Percentiles rank a stretch among this genome's conserved stretches.
Evolutionary conservation across 2,888 invertebrate genomes (phyloP).

Genomic region (Lampropteryx suffumata): DNA sequence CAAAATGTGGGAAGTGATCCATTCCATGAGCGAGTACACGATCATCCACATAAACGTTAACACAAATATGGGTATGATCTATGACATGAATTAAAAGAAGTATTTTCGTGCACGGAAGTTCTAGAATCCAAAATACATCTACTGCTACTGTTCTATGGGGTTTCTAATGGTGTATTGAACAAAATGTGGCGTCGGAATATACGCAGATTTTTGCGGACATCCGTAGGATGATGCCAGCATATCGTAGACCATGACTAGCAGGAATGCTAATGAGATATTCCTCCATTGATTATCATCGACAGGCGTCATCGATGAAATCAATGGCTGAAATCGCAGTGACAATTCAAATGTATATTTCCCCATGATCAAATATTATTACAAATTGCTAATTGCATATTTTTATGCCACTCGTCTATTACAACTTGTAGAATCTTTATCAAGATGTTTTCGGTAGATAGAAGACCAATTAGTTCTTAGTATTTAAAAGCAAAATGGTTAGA

Average conservation of each 20-base stretch:
- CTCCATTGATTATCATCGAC: conserved; percentile 42
- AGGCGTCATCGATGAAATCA: conserved; percentile 27
- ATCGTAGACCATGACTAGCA: conserved; percentile 47
- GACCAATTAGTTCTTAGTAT: conserved; percentile 13
- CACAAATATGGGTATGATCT: conserved; percentile 41
- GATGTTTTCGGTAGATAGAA: not conserved
- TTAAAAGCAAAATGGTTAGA: conserved; percentile 31
- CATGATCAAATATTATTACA: conserved; percentile 34
- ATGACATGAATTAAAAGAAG: conserved; percentile 26
- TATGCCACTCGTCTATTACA: not conserved
- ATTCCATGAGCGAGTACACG: conserved; percentile 21
- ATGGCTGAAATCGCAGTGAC: conserved; percentile 28
- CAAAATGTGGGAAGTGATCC: conserved; percentile 22
- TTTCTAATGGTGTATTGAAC: conserved; percentile 29
- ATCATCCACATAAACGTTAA: conserved; percentile 39
- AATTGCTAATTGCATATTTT: not conserved
- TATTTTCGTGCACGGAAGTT: conserved; percentile 45
- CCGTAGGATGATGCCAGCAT: conserved; percentile 38
- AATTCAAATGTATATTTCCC: conserved; percentile 36
- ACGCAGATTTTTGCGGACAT: conserved; percentile 43
- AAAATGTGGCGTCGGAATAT: conserved; percentile 33
- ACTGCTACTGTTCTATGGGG: conserved; percentile 30
- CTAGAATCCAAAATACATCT: conserved; percentile 27
- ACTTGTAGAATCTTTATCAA: no score
- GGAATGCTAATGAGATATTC: conserved; percentile 52